Conservation (phyloP, 2,113 vertebrate species). For the Piaya cayana region DNA sequence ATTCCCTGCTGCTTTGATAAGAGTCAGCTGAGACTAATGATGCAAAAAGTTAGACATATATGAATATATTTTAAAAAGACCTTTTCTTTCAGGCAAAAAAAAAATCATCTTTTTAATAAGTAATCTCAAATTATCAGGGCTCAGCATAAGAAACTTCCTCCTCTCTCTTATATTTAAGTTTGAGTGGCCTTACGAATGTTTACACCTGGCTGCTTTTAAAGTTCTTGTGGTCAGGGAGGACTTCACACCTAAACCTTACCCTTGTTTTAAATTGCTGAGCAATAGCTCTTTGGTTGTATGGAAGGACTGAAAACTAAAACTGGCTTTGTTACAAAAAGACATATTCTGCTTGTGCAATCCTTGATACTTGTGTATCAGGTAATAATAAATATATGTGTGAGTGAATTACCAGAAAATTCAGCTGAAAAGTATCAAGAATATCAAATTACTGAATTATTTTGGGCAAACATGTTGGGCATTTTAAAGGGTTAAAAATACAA, state of each 20-base stretch:
- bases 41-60: not conserved
- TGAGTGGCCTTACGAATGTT: not conserved
- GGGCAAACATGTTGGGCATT: not conserved
- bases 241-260: not conserved
- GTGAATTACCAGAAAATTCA: not conserved
- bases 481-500: slow-evolving; percentile 11
- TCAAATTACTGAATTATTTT: not conserved
- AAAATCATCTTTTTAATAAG: not conserved
- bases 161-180: not conserved
- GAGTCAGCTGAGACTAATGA: not conserved
- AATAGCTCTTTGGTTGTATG: not conserved
- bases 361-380: not conserved
- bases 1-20: not conserved
- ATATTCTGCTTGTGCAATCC: not conserved
- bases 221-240: not conserved
- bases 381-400: not conserved
- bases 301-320: not conserved
- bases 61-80: not conserved
- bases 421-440: not conserved
- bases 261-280: not conserved
- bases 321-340: not conserved
- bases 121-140: not conserved
- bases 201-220: not conserved
- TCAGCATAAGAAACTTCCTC: not conserved
- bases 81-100: fast-evolving